Evolutionary conservation across 1,140 invertebrate species (phyloP), one percentile per base, ranked within the genome.

Genomic region (Drosophila ananassae): DNA sequence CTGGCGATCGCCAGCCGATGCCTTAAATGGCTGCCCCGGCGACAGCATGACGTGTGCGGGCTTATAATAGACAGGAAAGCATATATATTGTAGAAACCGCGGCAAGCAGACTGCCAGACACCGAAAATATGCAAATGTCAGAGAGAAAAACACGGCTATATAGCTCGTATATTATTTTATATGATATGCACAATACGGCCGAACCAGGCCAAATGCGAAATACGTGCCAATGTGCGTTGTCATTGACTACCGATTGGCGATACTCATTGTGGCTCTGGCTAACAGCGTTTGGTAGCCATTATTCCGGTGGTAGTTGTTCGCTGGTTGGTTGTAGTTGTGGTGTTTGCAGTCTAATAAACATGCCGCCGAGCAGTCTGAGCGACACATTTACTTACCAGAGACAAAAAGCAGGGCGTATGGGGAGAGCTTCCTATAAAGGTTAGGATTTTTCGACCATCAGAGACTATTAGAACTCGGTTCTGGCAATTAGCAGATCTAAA

Each of bases 331-430:
- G 44, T 60, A 3, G 54, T 44, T 59, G 44, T 66, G 62, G 57
- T 63, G 57, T 54, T 61, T 76, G 41, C 62, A 77, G 68, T 77
- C 74, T 82, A 82, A 82, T 82, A 78, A 82, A 64, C 62, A 60
- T 74, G 79, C 79, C 79, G 79, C 79, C 79, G 69, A 25, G 74
- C 79, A 74, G 79, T 82, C 79, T 82, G 69, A 56, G 56, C 50
- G 54, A 75, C 73, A 75, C 74, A 77, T 69, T 76, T 68, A 54
- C 52, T 22, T 39, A 69, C 47, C 63, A 67, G 64, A 48, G 32
- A 28, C 9, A 47, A 37, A 22, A 46, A 17, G 46, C 7, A 51
- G 7, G 8, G 21, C 22, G 25, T 9, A 22, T 21, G n/a, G 24
- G 22, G 46, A 30, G 28, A n/a, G 10, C 21, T 13, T 13, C 41